phyloP scores from a whole-genome alignment of 2,113 vertebrate genomes.

The Hyperopisus bebe region DNA sequence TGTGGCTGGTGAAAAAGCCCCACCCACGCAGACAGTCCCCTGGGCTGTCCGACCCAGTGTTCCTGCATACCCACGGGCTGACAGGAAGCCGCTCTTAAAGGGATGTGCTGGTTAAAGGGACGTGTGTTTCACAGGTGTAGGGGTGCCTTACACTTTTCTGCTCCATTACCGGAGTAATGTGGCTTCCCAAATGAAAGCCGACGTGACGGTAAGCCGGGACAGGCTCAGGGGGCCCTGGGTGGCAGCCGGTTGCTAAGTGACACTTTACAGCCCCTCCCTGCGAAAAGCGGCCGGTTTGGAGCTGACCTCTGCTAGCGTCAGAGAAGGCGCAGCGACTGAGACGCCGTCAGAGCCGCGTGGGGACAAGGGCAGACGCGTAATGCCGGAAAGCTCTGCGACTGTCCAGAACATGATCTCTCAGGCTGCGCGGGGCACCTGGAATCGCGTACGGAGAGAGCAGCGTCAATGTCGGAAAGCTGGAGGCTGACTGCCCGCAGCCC shows the following conservation, averaged over 20 bases:
- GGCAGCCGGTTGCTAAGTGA: neutral
- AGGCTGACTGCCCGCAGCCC: neutral
- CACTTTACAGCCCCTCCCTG: neutral
- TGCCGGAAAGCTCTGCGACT: neutral
- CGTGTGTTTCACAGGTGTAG: neutral
- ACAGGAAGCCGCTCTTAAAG: neutral
- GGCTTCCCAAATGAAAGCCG: neutral
- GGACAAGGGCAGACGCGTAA: neutral
- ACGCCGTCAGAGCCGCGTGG: neutral
- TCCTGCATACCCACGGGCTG: neutral
- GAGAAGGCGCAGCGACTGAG: neutral
- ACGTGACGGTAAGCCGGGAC: neutral
- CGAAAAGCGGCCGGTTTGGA: neutral
- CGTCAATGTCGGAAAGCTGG: neutral
- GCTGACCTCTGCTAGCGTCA: neutral
- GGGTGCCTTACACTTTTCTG: neutral
- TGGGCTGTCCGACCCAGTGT: too few species aligned
- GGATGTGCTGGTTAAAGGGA: neutral
- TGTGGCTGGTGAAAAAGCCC: slow-evolving; percentile 29
- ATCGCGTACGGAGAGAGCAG: neutral
- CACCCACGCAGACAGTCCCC: neutral
- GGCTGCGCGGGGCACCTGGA: neutral
- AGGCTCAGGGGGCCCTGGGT: neutral
- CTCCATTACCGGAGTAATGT: neutral
- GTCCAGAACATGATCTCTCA: neutral